Percentiles rank a stretch among this genome's conserved stretches.
Evolutionary conservation across 2,888 invertebrate species (phyloP).

Genomic region (Zele albiditarsus): DNA sequence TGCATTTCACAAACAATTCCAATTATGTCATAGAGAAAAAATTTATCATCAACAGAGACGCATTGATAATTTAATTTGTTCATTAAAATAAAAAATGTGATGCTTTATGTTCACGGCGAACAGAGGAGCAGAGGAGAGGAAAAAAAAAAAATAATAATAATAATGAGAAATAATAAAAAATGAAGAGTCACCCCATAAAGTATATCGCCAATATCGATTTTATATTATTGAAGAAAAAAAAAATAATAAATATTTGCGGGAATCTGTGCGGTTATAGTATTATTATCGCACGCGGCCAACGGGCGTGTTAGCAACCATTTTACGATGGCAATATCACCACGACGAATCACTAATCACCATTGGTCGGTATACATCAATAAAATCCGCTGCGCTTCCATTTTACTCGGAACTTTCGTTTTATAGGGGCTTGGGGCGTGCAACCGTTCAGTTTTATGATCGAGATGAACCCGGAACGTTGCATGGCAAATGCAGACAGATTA

Average conservation of each 20-base stretch:
- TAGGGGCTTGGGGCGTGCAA: conserved; percentile 37
- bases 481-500: conserved; percentile 39
- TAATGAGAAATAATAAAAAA: neutral
- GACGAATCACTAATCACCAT: conserved; percentile 55
- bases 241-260: conserved; percentile 13
- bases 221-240: conserved; percentile 23
- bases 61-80: neutral
- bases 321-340: conserved; percentile 47
- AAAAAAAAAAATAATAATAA: neutral
- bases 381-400: conserved; percentile 50
- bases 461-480: conserved; percentile 51
- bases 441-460: conserved; percentile 49
- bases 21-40: neutral
- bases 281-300: conserved; percentile 22
- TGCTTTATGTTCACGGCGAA: neutral
- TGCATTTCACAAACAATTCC: neutral
- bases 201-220: conserved; percentile 5
- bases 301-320: conserved; percentile 46
- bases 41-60: neutral
- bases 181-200: neutral
- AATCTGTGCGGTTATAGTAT: conserved; percentile 26
- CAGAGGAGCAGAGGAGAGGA: neutral
- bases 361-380: conserved; percentile 48
- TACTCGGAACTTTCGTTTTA: conserved; percentile 48
- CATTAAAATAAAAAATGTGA: neutral